Conservation (phyloP, 92 coral and sea anemone species). For the Parazoanthus swiftii region DNA sequence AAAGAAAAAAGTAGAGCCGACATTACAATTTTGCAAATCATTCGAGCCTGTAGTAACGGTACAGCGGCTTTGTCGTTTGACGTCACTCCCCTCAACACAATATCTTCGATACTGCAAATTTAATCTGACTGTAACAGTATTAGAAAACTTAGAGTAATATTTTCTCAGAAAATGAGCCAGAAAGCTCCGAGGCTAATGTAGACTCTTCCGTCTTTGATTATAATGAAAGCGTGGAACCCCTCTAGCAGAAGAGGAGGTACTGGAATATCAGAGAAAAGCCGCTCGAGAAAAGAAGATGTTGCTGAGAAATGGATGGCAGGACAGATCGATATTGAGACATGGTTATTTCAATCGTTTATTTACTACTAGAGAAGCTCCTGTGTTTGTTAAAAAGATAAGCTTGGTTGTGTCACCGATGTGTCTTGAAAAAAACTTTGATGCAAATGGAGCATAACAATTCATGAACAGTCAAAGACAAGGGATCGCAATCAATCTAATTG, state of each 20-base stretch:
- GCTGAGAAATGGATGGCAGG: background rate
- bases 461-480: slow-evolving; percentile 10
- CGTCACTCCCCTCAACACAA: background rate
- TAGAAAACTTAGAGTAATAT: background rate
- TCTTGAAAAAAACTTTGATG: slow-evolving; percentile 1
- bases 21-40: slow-evolving; percentile 4
- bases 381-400: background rate
- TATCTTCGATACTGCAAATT: too few relatives aligned
- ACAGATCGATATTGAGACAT: slow-evolving; percentile 20
- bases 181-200: background rate
- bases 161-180: background rate
- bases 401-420: slow-evolving; percentile 4
- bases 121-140: too few relatives aligned
- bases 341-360: slow-evolving; percentile 13
- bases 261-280: background rate
- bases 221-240: slow-evolving; percentile 25
- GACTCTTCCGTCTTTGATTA: background rate
- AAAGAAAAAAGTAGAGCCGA: background rate
- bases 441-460: slow-evolving; percentile 9
- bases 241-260: slow-evolving; percentile 17
- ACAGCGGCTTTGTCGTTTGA: too few relatives aligned
- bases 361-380: slow-evolving; percentile 6
- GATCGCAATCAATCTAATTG: background rate
- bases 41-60: too few relatives aligned
- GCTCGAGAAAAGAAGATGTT: slow-evolving; percentile 2